Base-by-base conservation (phyloP, 2,888 invertebrate species). In the Patella pellucida region DNA sequence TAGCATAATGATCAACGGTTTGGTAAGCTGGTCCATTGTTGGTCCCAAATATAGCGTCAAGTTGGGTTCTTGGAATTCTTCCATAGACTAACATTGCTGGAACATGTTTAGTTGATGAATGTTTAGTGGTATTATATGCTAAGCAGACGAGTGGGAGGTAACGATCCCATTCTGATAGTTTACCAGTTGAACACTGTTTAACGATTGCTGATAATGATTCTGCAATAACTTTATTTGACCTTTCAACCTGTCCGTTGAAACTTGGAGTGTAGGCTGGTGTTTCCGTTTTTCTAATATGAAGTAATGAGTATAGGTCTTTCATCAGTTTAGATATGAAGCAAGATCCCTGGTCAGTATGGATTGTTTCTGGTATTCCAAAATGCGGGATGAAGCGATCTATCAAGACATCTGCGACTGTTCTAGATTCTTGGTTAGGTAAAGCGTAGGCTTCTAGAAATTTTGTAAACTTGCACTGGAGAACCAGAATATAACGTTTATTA, bases 201-300 rank as follows among this genome's bases (percentile, higher is more conserved):
- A 19, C 23, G n/a, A 62, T 62, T n/a, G 62, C 62, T 62, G 62
- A 62, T 62, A 62, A 62, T 4, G 62, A 62, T 62, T 62, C 62
- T 62, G 62, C 62, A 62, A 62, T 62, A 7, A 62, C 62, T 62
- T 62, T 62, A 23, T 62, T 62, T 3, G 62, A 62, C 3, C 23
- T 11, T 62, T 62, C 62, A 3, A 62, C 62, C 23, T 62, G 62
- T 9, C 62, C 62, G 14, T 62, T 62, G 23, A 62, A 62, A 62
- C 62, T 62, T 62, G 62, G 62, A 9, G 62, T 19, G 4, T 62
- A 62, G 12, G 62, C 19, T 14, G 62, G 62, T 12, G 12, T 19
- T 4, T 62, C 23, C 14, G 62, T 62, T 62, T 62, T 62, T 15
- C 62, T n/a, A 14, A 62, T 62, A 23, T 62, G 62, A 23, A 62